Evolutionary conservation across 2,113 vertebrate species (phyloP).

Genomic region (Hydropotes inermis): DNA sequence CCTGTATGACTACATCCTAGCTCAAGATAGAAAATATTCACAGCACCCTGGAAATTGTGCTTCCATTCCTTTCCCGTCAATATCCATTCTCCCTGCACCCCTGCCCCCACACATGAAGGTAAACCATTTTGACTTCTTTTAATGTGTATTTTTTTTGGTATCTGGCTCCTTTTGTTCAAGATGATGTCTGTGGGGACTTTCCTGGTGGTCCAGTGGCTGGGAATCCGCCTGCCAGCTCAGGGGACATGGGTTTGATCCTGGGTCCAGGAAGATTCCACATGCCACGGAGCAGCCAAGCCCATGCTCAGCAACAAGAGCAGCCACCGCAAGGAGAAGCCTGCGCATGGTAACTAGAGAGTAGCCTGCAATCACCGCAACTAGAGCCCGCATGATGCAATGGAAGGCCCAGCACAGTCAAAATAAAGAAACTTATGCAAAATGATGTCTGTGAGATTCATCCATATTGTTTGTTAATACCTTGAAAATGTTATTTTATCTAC

Average conservation of each 20-base stretch:
- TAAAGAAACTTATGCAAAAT: neutral
- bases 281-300: neutral
- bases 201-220: too few species aligned
- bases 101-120: too few species aligned
- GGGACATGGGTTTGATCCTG: neutral
- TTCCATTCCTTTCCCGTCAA: neutral
- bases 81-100: neutral
- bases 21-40: neutral
- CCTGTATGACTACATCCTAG: neutral
- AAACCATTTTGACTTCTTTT: neutral
- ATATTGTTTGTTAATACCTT: neutral
- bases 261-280: neutral
- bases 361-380: fast-evolving
- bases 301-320: neutral
- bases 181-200: neutral
- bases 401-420: neutral
- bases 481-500: neutral
- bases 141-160: neutral
- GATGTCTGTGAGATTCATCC: neutral
- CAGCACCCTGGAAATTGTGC: neutral
- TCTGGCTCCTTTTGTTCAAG: neutral
- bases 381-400: neutral
- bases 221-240: neutral
- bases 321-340: neutral
- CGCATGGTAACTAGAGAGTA: too few species aligned